These are phyloP conservation scores for Rhopalosiphum maidis DNA, from an alignment of 1,140 invertebrate genomes.

Conservation along the genomic window DNA sequence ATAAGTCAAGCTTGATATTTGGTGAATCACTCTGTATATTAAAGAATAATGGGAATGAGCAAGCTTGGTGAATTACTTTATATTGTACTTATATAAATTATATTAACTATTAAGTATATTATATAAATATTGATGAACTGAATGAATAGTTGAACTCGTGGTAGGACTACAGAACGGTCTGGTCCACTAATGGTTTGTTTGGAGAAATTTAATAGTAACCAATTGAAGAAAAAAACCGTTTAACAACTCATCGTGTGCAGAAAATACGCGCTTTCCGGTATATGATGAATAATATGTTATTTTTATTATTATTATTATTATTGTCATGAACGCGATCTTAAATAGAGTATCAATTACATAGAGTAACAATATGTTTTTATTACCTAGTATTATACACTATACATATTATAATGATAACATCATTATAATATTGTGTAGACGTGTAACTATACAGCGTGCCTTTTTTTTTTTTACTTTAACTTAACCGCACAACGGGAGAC, in stretches of 20 bases:
- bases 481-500: not conserved
- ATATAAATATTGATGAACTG: not conserved
- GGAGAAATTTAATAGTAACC: not conserved
- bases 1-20: too few species aligned
- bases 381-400: not conserved
- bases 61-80: not conserved
- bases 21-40: not conserved
- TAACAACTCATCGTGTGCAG: not conserved
- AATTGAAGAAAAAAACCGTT: not conserved
- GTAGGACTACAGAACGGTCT: not conserved
- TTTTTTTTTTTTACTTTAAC: not conserved
- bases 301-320: not conserved
- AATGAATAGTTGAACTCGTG: not conserved
- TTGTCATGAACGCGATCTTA: slow-evolving; percentile 9
- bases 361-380: slow-evolving; percentile 8
- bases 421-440: slow-evolving; percentile 12
- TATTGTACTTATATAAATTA: not conserved
- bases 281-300: not conserved
- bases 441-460: not conserved
- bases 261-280: slow-evolving; percentile 20
- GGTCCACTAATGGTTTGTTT: not conserved
- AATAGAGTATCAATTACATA: slow-evolving; percentile 17
- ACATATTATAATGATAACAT: not conserved
- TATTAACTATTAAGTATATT: not conserved
- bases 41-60: not conserved